Evolutionary conservation across 2,113 vertebrate genomes (phyloP).

Genomic region (Oceanites oceanicus): DNA sequence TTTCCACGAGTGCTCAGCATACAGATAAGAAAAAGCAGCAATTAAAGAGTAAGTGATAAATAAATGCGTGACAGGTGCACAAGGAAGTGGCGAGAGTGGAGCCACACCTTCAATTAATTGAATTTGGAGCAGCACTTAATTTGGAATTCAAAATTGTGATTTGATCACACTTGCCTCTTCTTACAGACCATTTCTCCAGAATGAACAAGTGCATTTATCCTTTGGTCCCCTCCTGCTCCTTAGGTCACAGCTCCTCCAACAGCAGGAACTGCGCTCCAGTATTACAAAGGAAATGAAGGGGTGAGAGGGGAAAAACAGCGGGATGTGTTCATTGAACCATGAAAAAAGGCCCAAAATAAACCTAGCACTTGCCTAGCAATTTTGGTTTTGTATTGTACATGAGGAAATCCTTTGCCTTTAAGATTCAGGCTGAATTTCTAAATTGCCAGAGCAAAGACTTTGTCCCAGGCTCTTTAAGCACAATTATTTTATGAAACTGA

Average conservation of each 20-base stretch:
- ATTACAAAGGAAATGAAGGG: background rate
- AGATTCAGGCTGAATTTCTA: background rate
- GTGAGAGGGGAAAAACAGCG: background rate
- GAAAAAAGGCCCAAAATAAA: background rate
- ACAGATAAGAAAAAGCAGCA: background rate
- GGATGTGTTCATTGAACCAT: background rate
- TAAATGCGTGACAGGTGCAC: fast-evolving
- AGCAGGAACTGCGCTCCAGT: background rate
- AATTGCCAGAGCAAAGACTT: background rate
- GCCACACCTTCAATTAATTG: background rate
- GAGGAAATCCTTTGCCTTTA: background rate
- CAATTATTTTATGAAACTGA: background rate
- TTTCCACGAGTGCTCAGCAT: background rate
- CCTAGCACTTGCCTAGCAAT: fast-evolving
- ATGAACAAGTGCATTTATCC: background rate
- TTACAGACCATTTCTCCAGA: background rate
- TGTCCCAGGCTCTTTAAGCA: background rate
- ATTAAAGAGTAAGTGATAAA: background rate
- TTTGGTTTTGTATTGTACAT: background rate
- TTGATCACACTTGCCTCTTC: background rate
- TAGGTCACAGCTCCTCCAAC: background rate
- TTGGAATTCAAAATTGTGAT: background rate
- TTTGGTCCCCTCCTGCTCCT: background rate
- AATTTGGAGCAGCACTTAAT: background rate
- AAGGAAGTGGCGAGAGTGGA: background rate